Base-by-base conservation (phyloP, 2,888 invertebrate species). In the Oxyteleia sp. region DNA sequence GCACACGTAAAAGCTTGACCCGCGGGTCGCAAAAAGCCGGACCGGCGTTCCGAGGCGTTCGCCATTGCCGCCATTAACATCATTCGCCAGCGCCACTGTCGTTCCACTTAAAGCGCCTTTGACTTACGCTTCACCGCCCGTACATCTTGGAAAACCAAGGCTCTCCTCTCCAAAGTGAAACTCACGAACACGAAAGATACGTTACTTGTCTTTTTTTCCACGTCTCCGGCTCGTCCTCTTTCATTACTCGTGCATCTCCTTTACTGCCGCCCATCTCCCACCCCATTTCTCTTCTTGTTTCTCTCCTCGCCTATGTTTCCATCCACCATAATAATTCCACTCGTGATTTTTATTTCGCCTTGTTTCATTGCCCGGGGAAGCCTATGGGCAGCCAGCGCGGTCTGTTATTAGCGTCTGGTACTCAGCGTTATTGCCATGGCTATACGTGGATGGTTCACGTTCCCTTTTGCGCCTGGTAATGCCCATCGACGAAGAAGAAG, bases 391-490 rank as follows among this genome's bases (percentile, higher is more conserved):
- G 91, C 90, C 90, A 90, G 92, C 90, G 91, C 88, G 92, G 91
- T 93, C 93, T 93, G 93, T 93, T 93, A 93, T 93, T 93, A 93
- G 93, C 93, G 93, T 93, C 93, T 92, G 92, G 91, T 92, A 92
- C 93, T 93, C 91, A 90, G 86, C 93, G 93, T 93, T 93, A 93
- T 93, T 93, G 92, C 93, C 87, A 88, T 85, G 89, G 89, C 88
- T 89, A 90, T 92, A 91, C 90, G 88, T 88, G 88, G 85, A 86
- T 87, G 89, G 86, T 87, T 86, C 87, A 76, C 82, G 85, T 85
- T 69, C 82, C 84, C 80, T 80, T 81, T 85, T 86, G 87, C 86
- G 87, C 88, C 87, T 68, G 76, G 69, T 79, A 74, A 68, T 72
- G 82, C 76, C 68, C 47, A 51, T 51, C 59, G 53, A 63, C 10